Percentiles rank a stretch among this genome's conserved stretches.
These are phyloP conservation scores for Clivina fossor DNA, from an alignment of 2,888 invertebrate species.

Conservation along the genomic window DNA sequence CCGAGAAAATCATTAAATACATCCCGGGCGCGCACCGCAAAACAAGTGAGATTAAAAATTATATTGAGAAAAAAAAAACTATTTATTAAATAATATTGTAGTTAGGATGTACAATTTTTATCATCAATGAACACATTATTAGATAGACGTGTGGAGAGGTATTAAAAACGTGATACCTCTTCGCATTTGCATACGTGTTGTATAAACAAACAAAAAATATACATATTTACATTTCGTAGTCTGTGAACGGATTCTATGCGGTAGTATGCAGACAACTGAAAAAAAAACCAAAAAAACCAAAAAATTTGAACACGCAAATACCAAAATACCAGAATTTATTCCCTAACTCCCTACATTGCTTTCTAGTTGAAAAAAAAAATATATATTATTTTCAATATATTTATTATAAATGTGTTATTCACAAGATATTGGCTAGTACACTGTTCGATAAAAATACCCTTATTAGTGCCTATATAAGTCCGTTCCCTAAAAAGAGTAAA, in stretches of 20 bases:
- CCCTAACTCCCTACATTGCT: too few species aligned
- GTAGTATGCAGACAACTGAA: conserved; percentile 25
- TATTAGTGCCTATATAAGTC: too few species aligned
- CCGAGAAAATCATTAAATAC: conserved; percentile 1
- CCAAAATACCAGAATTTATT: too few species aligned
- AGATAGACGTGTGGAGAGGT: conserved; percentile 28
- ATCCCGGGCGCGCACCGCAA: conserved; percentile 31
- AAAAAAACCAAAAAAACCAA: too few species aligned
- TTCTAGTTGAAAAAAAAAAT: too few species aligned
- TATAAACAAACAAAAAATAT: conserved; percentile 31
- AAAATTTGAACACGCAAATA: too few species aligned
- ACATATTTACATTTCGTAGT: conserved; percentile 32
- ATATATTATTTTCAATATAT: too few species aligned
- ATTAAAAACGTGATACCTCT: conserved; percentile 21
- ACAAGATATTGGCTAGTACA: too few species aligned
- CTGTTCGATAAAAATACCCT: too few species aligned
- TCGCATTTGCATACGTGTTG: conserved; percentile 33
- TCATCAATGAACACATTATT: conserved; percentile 34
- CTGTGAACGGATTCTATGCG: conserved; percentile 32
- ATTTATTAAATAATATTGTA: conserved; percentile 33
- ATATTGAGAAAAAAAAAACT: conserved; percentile 25
- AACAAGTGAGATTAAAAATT: conserved; percentile 34
- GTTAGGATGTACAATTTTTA: conserved; percentile 33
- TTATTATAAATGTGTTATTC: too few species aligned
- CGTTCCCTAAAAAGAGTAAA: too few species aligned